Base-by-base conservation (phyloP, 2,888 invertebrate genomes). In the Cerastis leucographa region DNA sequence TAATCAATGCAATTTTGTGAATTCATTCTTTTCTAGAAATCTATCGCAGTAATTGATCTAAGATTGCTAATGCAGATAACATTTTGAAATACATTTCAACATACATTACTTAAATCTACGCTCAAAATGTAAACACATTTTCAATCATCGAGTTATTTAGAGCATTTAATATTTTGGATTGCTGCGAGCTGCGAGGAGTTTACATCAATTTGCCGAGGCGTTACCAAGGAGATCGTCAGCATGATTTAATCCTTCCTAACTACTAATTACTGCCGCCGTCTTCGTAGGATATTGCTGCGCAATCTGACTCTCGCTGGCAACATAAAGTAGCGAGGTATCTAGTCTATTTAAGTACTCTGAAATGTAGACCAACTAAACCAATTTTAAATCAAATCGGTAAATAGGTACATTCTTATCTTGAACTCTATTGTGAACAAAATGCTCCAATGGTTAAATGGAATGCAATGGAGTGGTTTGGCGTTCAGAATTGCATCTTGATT, bases 221-320 rank as follows among this genome's bases (percentile, higher is more conserved):
- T 92, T 92, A 90, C 89, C 86, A 84, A 72, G 79, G 82, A 85
- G 88, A 76, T 89, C 92, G 89, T 92, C 92, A 91, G 89, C 91
- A 80, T 88, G 87, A 93, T 94, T 94, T 93, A 94, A 94, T 95
- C 92, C 91, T 86, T 89, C 92, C 91, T 86, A 90, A 89, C 90
- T 95, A 89, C 90, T 95, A 94, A 95, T 95, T 94, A 93, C 93
- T 89, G 87, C 85, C 90, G 89, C 89, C 91, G 91, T 88, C 87
- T 85, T 88, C 87, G 85, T 90, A 90, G 91, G 86, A 89, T 90
- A 88, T 91, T 90, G 86, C 87, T 81, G 80, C 49, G 44, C 42
- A 73, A 65, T 88, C 73, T 87, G 78, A 80, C 80, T 76, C 73
- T 72, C 76, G 69, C 78, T 88, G 84, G 86, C 88, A 86, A 88